Evolutionary conservation across 2,888 invertebrate genomes (phyloP).

Genomic region (Melinaea menophilus): DNA sequence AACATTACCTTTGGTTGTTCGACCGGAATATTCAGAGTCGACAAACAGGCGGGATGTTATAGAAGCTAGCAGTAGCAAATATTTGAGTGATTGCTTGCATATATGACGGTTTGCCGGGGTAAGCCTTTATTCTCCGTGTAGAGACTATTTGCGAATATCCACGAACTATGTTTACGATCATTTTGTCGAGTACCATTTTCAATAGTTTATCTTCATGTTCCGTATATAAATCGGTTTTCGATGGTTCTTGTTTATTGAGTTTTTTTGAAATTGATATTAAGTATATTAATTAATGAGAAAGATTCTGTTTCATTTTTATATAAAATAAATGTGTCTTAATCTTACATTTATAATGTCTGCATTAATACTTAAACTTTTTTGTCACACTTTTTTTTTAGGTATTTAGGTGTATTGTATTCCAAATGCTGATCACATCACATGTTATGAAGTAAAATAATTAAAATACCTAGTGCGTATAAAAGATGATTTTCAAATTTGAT

Average conservation of each 20-base stretch:
- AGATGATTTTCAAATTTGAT: no score
- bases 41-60: constrained; percentile 37
- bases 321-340: no score
- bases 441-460: no score
- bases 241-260: not conserved
- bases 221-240: not conserved
- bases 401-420: no score
- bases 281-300: no score
- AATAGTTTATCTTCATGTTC: constrained; percentile 9
- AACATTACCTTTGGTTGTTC: constrained; percentile 49
- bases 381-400: no score
- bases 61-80: constrained; percentile 48
- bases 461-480: no score
- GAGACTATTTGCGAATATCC: constrained; percentile 9
- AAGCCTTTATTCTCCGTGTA: constrained; percentile 16
- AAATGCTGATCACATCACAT: no score
- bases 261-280: not conserved
- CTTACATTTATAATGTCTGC: no score
- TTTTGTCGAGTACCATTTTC: constrained; percentile 14
- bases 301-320: no score
- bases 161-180: constrained; percentile 18
- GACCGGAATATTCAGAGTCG: constrained; percentile 37
- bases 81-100: constrained; percentile 57
- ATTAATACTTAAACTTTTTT: no score
- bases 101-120: constrained; percentile 23